A percentile compares a stretch with the other conserved stretches of the same genome.
Conservation (phyloP, 2,113 vertebrate genomes). For the Paralichthys olivaceus region DNA sequence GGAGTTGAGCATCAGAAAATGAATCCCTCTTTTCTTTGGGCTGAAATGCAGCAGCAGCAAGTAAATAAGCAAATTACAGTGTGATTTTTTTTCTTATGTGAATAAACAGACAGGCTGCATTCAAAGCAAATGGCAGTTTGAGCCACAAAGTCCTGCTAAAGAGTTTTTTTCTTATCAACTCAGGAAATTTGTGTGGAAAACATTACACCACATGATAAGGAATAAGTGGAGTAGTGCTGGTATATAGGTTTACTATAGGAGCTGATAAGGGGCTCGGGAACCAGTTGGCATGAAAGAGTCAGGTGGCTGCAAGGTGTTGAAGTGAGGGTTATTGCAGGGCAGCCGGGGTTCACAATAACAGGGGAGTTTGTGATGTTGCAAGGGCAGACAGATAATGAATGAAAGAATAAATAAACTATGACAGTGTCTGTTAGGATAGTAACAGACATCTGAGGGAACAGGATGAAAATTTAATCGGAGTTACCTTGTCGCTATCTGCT, state of each 20-base stretch:
- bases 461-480: conserved; percentile 71
- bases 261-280: too few relatives aligned
- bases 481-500: conserved; percentile 56
- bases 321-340: background rate
- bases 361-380: background rate
- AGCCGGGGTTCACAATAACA: background rate
- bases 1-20: background rate
- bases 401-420: background rate
- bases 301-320: background rate
- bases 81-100: too few relatives aligned
- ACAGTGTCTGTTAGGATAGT: conserved; percentile 38
- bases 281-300: background rate
- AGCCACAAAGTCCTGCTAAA: too few relatives aligned
- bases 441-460: conserved; percentile 57
- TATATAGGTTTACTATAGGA: too few relatives aligned
- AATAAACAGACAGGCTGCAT: too few relatives aligned
- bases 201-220: too few relatives aligned
- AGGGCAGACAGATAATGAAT: conserved; percentile 8
- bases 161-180: too few relatives aligned
- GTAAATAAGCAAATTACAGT: background rate
- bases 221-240: too few relatives aligned
- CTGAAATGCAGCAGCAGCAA: background rate
- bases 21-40: background rate
- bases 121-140: too few relatives aligned
- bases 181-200: too few relatives aligned